These are phyloP conservation scores for Brevimyrus niger DNA, from an alignment of 2,113 vertebrate genomes.

Conservation along the genomic window DNA sequence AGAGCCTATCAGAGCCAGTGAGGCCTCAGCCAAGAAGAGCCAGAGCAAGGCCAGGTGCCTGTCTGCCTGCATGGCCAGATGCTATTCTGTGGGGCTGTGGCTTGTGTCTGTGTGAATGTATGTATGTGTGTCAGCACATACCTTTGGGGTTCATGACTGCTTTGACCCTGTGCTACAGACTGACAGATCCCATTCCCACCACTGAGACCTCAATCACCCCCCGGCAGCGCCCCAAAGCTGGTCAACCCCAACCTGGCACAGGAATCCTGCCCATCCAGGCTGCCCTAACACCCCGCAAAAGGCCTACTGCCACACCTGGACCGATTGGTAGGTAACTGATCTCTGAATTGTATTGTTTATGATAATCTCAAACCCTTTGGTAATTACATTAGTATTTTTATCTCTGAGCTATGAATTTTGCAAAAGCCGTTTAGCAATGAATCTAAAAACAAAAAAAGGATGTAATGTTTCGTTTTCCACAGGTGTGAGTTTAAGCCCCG, in stretches of 20 bases:
- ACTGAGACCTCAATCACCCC: conserved; percentile 97
- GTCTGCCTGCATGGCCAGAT: neutral
- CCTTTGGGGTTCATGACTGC: neutral
- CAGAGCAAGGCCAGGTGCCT: conserved; percentile 83
- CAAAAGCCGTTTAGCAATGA: neutral
- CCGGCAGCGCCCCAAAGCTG: conserved; percentile 92
- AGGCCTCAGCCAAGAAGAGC: conserved; percentile 92
- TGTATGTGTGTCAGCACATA: neutral
- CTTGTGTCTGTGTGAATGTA: neutral
- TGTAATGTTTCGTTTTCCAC: conserved; percentile 14
- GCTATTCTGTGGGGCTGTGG: conserved; percentile 21
- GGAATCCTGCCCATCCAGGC: conserved; percentile 94
- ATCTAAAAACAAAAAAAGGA: neutral
- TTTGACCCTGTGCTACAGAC: conserved; percentile 53
- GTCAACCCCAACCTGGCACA: conserved; percentile 82
- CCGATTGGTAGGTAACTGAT: conserved; percentile 61
- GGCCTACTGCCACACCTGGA: conserved; percentile 64
- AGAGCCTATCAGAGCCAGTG: conserved; percentile 90
- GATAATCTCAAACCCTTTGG: neutral
- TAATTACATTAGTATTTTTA: neutral
- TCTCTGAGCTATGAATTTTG: neutral
- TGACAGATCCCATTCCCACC: conserved; percentile 91
- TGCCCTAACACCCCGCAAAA: conserved; percentile 87
- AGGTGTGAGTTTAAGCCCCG: conserved; percentile 59
- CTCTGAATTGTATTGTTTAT: neutral